Evolutionary conservation across 1,140 invertebrate genomes (phyloP).

Genomic region (roundworm (Caenorhabditis elegans)): WBcel235 BX284604.4:8836501-8837000

Average conservation of each 20-base stretch:
- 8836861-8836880: neutral
- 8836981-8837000: conserved; percentile 21
- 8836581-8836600: conserved; percentile 55
- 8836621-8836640: conserved; percentile 57
- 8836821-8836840: neutral
- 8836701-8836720: too few species aligned
- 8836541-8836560: conserved; percentile 58
- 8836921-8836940: neutral
- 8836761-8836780: conserved; percentile 5
- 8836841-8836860: too few species aligned
- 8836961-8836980: neutral
- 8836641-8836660: conserved; percentile 51
- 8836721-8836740: too few species aligned
- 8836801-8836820: conserved; percentile 31
- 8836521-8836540: conserved; percentile 32
- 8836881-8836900: neutral
- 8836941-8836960: neutral
- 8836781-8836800: conserved; percentile 29
- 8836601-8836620: conserved; percentile 59
- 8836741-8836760: conserved; percentile 3
- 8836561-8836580: conserved; percentile 54
- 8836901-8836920: neutral
- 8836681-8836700: neutral
- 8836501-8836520: neutral
- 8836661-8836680: conserved; percentile 35